Evolutionary conservation across 1,140 invertebrate species (phyloP), one percentile per base, ranked within the genome.

Genomic region (Drosophila kikkawai): DNA sequence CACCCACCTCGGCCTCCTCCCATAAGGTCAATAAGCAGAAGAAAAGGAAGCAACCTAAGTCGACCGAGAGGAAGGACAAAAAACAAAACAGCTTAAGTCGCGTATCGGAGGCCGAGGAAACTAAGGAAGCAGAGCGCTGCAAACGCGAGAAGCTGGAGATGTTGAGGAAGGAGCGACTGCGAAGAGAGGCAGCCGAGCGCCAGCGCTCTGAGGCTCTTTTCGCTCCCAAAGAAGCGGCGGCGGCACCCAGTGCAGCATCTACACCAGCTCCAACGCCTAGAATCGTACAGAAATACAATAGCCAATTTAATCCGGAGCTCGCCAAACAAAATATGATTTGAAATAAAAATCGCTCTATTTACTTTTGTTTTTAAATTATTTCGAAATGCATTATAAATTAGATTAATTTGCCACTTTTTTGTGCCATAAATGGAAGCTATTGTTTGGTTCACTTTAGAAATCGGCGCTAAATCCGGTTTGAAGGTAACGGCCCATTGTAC

Each of bases 101-200:
- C 17, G 56, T 5, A 41, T 92, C 92, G 92, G 66, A 63, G 15
- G 17, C 53, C 3, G 53, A 47, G 0, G 57, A 42, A 32, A n/a
- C 7, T 22, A 4, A 39, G 12, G 8, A 39, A 5, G 51, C 61
- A 17, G 53, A 71, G 48, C 64, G 88, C 80, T 42, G 92, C 68
- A 83, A 92, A 61, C 59, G 75, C 60, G 69, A 85, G 50, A 94
- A 96, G 86, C 93, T 99, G 15, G 95, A 97, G 88, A 94, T 95
- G 80, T 93, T 99, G 44, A 94, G 98, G 92, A 94, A 95, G 76
- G 96, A 98, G 91, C 94, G 98, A 80, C 92, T 98, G 39, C 94
- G 95, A 91, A 94, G 98, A 51, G 98, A 99, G 93, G 93, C 94
- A 57, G 94, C 94, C 70, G 98, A 99, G 93, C 95, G 95, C 85